Percentiles rank a stretch among this genome's conserved stretches.
Evolutionary conservation across 2,888 invertebrate species (phyloP).

Genomic region (Drosophila limbata): DNA sequence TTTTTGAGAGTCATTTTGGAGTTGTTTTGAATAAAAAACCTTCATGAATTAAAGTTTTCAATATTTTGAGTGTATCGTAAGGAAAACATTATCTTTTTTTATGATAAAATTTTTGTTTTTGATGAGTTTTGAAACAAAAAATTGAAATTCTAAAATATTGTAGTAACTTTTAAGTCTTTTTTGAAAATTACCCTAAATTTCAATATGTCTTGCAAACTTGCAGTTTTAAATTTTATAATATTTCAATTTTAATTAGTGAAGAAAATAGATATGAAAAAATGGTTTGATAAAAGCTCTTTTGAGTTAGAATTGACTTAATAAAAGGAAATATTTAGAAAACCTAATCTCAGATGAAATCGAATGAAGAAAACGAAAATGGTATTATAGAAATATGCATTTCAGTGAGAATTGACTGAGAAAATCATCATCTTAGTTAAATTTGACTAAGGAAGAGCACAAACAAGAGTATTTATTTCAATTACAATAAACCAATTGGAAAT

Average conservation of each 20-base stretch:
- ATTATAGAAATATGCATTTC: too few species aligned
- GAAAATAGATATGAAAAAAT: too few species aligned
- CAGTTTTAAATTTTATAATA: too few species aligned
- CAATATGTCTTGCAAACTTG: background rate
- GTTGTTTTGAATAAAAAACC: background rate
- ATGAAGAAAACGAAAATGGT: too few species aligned
- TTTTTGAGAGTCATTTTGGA: background rate
- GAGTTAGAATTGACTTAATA: too few species aligned
- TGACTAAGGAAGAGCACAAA: background rate
- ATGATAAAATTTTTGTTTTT: background rate
- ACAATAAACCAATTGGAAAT: background rate
- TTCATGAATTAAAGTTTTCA: background rate
- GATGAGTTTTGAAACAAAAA: background rate
- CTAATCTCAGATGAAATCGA: too few species aligned
- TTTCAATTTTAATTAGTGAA: too few species aligned
- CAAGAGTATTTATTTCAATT: constrained; percentile 1
- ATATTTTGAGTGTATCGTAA: background rate
- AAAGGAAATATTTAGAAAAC: too few species aligned
- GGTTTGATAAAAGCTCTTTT: too few species aligned
- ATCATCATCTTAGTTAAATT: background rate
- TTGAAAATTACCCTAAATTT: too few species aligned
- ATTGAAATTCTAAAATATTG: background rate
- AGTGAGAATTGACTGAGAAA: too few species aligned
- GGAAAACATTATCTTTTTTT: background rate
- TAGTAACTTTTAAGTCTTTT: background rate